A percentile compares a stretch with the other conserved stretches of the same genome.
phyloP scores from a whole-genome alignment of 2,113 vertebrate species.

The Ranitomeya variabilis region DNA sequence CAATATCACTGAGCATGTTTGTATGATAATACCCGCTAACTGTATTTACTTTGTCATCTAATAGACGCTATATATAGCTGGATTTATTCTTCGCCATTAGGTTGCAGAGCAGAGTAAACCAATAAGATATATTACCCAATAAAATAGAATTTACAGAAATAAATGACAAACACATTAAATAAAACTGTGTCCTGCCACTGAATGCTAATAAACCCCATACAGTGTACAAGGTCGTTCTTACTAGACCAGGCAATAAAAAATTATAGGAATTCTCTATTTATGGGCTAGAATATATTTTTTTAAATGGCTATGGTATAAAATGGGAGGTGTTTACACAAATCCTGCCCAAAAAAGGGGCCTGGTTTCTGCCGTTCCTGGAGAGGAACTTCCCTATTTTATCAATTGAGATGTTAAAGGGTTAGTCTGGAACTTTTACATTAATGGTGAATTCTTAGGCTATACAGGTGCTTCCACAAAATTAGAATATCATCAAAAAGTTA shows the following conservation, averaged over 20 bases:
- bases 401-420: too few relatives aligned
- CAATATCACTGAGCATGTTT: conserved; percentile 31
- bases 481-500: too few relatives aligned
- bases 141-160: conserved; percentile 14
- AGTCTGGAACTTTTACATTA: too few relatives aligned
- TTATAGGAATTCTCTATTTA: background rate
- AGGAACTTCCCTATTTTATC: too few relatives aligned
- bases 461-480: too few relatives aligned
- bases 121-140: conserved; percentile 23
- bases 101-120: conserved; percentile 6
- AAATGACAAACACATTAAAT: background rate
- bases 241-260: background rate
- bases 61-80: conserved; percentile 27
- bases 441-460: too few relatives aligned
- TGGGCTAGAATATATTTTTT: too few relatives aligned
- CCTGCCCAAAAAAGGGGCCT: too few relatives aligned
- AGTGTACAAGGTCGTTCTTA: background rate
- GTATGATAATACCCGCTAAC: conserved; percentile 17
- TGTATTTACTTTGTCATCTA: conserved; percentile 24
- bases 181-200: conserved; percentile 16
- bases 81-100: conserved; percentile 11
- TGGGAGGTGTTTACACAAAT: too few relatives aligned
- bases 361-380: too few relatives aligned
- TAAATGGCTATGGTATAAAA: too few relatives aligned
- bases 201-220: background rate